These are phyloP conservation scores for Spea multiplicata DNA, from an alignment of 2,113 vertebrate species.

Conservation along the genomic window DNA sequence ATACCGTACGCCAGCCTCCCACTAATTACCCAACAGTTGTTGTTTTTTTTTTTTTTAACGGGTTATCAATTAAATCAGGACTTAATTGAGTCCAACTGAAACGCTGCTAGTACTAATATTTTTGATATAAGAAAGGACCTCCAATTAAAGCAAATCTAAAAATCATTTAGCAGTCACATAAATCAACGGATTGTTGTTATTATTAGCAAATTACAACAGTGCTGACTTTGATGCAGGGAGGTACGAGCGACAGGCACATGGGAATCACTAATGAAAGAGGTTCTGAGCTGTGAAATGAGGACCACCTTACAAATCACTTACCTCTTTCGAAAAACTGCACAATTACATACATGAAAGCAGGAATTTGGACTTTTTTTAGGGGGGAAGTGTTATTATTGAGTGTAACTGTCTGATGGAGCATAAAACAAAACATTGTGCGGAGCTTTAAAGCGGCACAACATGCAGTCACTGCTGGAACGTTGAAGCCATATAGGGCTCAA, in stretches of 20 bases:
- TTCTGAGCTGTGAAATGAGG: constrained; percentile 23
- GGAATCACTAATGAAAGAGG: constrained; percentile 23
- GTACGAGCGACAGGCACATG: constrained; percentile 7
- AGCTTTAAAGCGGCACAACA: no score
- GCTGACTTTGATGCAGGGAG: constrained; percentile 40
- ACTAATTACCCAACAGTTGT: background rate
- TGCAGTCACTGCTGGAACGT: no score
- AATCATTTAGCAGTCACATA: constrained; percentile 14
- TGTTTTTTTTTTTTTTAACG: background rate
- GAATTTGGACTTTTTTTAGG: constrained; percentile 18
- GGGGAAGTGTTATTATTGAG: background rate
- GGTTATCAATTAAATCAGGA: constrained; percentile 35
- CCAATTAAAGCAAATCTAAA: constrained; percentile 41
- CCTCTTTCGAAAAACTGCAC: background rate
- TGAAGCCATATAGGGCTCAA: no score
- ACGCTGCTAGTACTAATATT: constrained; percentile 23
- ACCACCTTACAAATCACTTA: constrained; percentile 13
- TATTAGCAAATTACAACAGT: constrained; percentile 15
- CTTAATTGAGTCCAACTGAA: constrained; percentile 9
- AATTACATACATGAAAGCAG: constrained; percentile 30
- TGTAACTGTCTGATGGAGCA: background rate
- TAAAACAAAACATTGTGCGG: background rate
- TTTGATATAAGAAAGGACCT: constrained; percentile 21
- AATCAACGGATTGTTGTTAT: constrained; percentile 25
- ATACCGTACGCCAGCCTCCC: constrained; percentile 9